These are phyloP conservation scores for Timema podura DNA, from an alignment of 2,888 invertebrate species.

Conservation along the genomic window DNA sequence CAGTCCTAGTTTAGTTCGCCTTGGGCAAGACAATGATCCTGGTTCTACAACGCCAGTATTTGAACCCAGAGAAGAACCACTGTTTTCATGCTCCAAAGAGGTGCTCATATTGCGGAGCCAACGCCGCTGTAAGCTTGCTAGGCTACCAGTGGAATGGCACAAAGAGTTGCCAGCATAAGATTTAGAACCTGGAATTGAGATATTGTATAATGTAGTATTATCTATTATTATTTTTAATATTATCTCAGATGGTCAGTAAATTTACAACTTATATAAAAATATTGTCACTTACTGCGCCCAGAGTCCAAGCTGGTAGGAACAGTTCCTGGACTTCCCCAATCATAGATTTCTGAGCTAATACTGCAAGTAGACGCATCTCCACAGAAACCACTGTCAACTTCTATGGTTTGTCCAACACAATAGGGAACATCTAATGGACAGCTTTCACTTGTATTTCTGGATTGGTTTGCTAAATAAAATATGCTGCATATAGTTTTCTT, in stretches of 20 bases:
- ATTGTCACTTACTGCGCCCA: slow-evolving; percentile 19
- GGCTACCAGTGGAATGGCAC: slow-evolving; percentile 39
- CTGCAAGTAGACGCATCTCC: slow-evolving; percentile 33
- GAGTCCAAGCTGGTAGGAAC: slow-evolving; percentile 43
- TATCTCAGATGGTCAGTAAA: background rate
- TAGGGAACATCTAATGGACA: slow-evolving; percentile 29
- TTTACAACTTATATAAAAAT: too few relatives aligned
- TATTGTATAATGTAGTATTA: background rate
- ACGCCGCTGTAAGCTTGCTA: slow-evolving; percentile 53
- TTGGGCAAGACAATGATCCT: slow-evolving; percentile 36
- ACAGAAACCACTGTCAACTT: slow-evolving; percentile 37
- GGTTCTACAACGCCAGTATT: background rate
- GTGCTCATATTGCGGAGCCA: slow-evolving; percentile 53
- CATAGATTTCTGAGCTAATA: slow-evolving; percentile 20
- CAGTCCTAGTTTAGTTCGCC: slow-evolving; percentile 59
- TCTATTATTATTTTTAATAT: background rate
- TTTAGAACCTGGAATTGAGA: background rate
- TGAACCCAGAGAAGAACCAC: slow-evolving; percentile 33
- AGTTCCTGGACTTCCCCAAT: slow-evolving; percentile 36
- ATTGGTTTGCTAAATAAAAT: too few relatives aligned
- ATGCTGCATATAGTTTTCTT: too few relatives aligned
- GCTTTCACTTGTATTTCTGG: slow-evolving; percentile 16
- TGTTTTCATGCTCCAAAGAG: slow-evolving; percentile 49
- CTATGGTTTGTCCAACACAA: slow-evolving; percentile 25
- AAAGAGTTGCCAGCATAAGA: slow-evolving; percentile 8